A percentile compares a stretch with the other conserved stretches of the same genome.
Conservation (phyloP, 2,888 invertebrate genomes). For the Nycteola revayana region DNA sequence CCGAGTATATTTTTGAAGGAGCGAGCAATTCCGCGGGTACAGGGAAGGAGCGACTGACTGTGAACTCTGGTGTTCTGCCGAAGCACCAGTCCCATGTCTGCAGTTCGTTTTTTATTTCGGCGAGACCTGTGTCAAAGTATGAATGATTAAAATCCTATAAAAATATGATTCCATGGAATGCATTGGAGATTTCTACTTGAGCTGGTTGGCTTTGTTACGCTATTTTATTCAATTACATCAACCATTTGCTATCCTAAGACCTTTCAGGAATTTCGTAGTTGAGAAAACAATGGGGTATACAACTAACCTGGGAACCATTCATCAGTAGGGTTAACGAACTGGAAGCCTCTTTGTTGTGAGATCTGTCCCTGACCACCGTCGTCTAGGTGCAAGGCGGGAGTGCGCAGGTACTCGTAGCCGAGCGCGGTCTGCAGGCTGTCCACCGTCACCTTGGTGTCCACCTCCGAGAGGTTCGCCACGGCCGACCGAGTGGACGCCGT, state of each 20-base stretch:
- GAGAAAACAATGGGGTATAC: too few species aligned
- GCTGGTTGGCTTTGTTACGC: too few species aligned
- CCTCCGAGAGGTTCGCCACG: constrained; percentile 91
- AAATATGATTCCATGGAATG: too few species aligned
- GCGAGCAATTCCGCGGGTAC: constrained; percentile 79
- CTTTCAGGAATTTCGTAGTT: too few species aligned
- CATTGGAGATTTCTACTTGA: too few species aligned
- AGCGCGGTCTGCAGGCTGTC: constrained; percentile 89
- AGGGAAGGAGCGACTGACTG: constrained; percentile 84
- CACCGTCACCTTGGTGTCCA: constrained; percentile 86
- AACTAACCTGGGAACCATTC: constrained; percentile 91
- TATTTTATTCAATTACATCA: too few species aligned
- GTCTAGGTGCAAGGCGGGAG: constrained; percentile 84
- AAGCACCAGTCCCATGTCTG: constrained; percentile 94
- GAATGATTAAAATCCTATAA: too few species aligned
- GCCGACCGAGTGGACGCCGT: constrained; percentile 91
- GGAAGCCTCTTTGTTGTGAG: constrained; percentile 91
- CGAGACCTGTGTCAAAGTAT: constrained; percentile 81
- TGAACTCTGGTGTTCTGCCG: constrained; percentile 93
- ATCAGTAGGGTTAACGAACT: constrained; percentile 92
- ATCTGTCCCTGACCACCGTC: constrained; percentile 88
- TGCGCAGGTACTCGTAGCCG: constrained; percentile 91
- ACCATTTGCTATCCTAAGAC: too few species aligned
- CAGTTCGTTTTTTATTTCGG: constrained; percentile 85
- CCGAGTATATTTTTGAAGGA: constrained; percentile 57